These are phyloP conservation scores for Pangasius larnaudii DNA, from an alignment of 2,797 vertebrate genomes.

Conservation along the genomic window DNA sequence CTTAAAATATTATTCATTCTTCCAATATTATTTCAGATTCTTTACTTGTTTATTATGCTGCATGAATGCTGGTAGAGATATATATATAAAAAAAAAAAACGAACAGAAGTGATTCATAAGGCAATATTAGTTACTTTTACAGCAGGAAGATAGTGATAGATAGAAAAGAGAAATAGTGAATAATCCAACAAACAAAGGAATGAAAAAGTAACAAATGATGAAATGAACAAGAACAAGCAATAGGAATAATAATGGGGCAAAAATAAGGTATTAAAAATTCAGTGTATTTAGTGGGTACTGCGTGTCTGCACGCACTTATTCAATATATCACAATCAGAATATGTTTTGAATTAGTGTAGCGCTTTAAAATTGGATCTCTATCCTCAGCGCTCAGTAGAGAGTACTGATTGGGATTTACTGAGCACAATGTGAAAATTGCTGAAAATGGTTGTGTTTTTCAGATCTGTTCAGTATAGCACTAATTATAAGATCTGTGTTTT, in stretches of 20 bases:
- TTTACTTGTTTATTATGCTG: not conserved
- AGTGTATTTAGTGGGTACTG: not conserved
- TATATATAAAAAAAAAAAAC: not conserved
- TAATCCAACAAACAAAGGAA: not conserved
- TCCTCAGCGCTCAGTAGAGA: not conserved
- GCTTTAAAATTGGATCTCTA: slow-evolving; percentile 3
- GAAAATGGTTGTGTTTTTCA: not conserved
- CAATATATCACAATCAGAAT: not conserved
- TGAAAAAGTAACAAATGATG: not conserved
- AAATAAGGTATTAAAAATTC: slow-evolving; percentile 15
- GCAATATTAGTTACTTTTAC: not conserved
- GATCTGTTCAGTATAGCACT: not conserved
- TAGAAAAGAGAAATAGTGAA: too few relatives aligned
- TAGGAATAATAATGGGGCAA: not conserved
- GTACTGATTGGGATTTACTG: slow-evolving; percentile 1
- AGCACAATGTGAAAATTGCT: slow-evolving; percentile 6
- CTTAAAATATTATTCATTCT: not conserved
- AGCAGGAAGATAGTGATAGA: not conserved
- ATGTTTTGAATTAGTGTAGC: not conserved
- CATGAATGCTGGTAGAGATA: not conserved
- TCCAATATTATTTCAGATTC: not conserved
- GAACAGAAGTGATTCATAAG: not conserved
- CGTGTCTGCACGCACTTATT: slow-evolving; percentile 4
- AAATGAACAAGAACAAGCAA: not conserved
- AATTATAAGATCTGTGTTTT: slow-evolving; percentile 7